Evolutionary conservation across 2,113 vertebrate species (phyloP).

Genomic region (Circaetus gallicus): DNA sequence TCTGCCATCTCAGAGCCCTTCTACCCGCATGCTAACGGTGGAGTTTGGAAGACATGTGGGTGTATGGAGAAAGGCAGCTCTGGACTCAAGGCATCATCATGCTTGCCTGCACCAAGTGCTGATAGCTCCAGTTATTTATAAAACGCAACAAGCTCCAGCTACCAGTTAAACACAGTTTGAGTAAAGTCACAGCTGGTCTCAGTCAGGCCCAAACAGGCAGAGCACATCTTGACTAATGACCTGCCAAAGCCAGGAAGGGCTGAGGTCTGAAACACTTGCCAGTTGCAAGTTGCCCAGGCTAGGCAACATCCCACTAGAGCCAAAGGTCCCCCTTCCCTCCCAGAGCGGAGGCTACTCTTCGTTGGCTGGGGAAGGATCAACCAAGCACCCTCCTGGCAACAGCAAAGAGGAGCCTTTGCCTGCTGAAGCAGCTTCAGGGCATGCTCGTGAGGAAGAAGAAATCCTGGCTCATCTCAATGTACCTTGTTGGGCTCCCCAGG

Average conservation of each 20-base stretch:
- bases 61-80: neutral
- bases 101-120: neutral
- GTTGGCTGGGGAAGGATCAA: neutral
- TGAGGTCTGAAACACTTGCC: neutral
- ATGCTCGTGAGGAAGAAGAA: neutral
- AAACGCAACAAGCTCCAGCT: neutral
- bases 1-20: neutral
- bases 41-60: neutral
- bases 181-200: neutral
- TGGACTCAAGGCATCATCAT: neutral
- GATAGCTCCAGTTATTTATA: neutral
- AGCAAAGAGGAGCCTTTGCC: neutral
- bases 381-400: neutral
- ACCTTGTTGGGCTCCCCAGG: constrained; percentile 87
- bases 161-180: neutral
- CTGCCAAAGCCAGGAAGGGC: neutral
- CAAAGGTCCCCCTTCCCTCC: neutral
- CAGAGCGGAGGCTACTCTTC: neutral
- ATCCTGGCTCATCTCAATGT: neutral
- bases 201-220: neutral
- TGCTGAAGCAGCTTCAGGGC: neutral
- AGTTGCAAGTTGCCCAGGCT: no score
- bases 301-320: neutral
- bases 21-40: rapidly evolving
- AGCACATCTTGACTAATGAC: neutral